phyloP scores from a whole-genome alignment of 2,113 vertebrate genomes.

The Solea solea region DNA sequence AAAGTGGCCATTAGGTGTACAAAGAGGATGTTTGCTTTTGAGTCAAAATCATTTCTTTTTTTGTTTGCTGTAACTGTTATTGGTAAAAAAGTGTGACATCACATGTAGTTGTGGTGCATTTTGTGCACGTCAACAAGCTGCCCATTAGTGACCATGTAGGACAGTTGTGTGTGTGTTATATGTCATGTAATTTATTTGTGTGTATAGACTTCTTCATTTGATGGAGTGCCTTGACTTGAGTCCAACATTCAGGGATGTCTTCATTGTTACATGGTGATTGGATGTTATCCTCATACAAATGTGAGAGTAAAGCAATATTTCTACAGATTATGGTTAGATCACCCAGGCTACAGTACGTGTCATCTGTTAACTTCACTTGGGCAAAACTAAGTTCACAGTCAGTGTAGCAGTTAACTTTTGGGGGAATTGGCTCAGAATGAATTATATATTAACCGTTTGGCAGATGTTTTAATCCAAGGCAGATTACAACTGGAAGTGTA shows the following conservation, averaged over 20 bases:
- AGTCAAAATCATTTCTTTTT: not conserved
- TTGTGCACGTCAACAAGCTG: not conserved
- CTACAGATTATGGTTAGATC: not conserved
- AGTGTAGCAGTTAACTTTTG: not conserved
- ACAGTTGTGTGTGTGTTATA: conserved; percentile 5
- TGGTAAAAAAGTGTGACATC: not conserved
- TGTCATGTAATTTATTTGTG: not conserved
- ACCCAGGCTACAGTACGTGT: not conserved
- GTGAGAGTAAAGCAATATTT: conserved; percentile 4
- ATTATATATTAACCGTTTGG: too few species aligned
- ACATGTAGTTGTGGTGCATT: not conserved
- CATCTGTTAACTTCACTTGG: not conserved
- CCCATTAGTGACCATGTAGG: conserved; percentile 11
- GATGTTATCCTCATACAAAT: conserved; percentile 15
- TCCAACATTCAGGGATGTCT: conserved; percentile 62
- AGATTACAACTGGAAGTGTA: not conserved
- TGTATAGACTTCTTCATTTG: conserved; percentile 26
- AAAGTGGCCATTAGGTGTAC: too few species aligned
- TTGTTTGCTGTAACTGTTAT: not conserved
- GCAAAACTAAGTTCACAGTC: not conserved
- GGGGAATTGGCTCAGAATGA: not conserved
- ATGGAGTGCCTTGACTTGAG: conserved; percentile 77
- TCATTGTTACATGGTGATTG: conserved; percentile 25
- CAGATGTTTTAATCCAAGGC: too few species aligned
- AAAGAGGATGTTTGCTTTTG: not conserved